These are phyloP conservation scores for Coenobita brevimanus DNA, from an alignment of 1,140 invertebrate genomes.

Conservation along the genomic window DNA sequence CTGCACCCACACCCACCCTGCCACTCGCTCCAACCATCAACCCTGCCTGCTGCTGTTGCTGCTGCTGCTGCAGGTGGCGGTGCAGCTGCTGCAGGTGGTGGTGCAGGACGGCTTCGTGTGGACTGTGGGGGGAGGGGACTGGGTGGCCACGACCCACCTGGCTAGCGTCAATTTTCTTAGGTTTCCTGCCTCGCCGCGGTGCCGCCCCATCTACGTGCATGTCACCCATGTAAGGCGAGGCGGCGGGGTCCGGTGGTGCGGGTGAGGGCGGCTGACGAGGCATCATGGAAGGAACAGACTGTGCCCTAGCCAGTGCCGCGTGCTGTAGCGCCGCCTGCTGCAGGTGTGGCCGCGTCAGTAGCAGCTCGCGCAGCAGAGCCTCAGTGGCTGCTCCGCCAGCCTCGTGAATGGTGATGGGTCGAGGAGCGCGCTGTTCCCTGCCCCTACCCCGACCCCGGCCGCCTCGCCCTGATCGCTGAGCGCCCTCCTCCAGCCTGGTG, in stretches of 20 bases:
- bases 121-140: constrained; percentile 5
- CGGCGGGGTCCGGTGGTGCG: constrained; percentile 49
- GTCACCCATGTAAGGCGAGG: constrained; percentile 90
- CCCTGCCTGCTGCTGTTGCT: constrained; percentile 45
- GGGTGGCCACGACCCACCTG: constrained; percentile 84
- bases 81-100: constrained; percentile 30
- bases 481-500: constrained; percentile 65
- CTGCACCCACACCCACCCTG: neutral
- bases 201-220: constrained; percentile 90
- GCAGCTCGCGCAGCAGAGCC: constrained; percentile 68
- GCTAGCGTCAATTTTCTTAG: constrained; percentile 92
- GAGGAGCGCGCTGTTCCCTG: constrained; percentile 59
- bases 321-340: constrained; percentile 69
- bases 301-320: constrained; percentile 63
- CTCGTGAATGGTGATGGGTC: constrained; percentile 68
- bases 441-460: constrained; percentile 52
- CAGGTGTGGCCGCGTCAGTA: constrained; percentile 66
- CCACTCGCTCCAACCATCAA: neutral
- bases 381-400: constrained; percentile 70
- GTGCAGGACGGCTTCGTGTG: constrained; percentile 26
- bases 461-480: constrained; percentile 29
- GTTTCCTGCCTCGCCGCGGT: constrained; percentile 86
- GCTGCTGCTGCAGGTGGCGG: constrained; percentile 69
- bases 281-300: constrained; percentile 68
- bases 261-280: constrained; percentile 37